Base-by-base conservation (phyloP, 2,797 vertebrate species). In the Scyliorhinus canicula region DNA sequence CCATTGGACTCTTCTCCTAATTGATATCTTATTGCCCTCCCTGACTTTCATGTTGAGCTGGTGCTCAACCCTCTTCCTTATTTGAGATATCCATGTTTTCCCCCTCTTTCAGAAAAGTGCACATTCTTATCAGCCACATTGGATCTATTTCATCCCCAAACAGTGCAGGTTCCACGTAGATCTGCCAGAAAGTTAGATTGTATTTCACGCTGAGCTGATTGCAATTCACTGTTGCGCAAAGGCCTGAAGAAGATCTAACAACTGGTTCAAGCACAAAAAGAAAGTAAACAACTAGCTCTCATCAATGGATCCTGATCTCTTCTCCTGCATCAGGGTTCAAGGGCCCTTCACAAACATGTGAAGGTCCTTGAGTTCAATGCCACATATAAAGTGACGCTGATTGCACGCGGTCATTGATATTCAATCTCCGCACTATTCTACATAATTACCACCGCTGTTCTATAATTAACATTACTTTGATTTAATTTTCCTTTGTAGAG, bases 401-500 rank as follows among this genome's bases (percentile, higher is more conserved):
- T 91, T 91, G 40, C 57, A 65, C 57, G 11, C 8, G 57, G 88
- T 50, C 57, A 65, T 91, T 91, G 57, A 91, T 91, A 91, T 91
- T 91, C 88, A 91, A 50, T 52, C 60, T 44, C 88, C 11, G 88
- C 60, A 65, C 57, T 91, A 65, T 91, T 65, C 88, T 65, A 44
- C 88, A 65, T 91, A 91, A 91, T 91, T 91, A 91, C 21, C 60
- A 65, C 88, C n/a, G n/a, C 88, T 91, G 88, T 91, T 91, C 88
- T 91, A 65, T 65, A 91, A 91, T 91, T 91, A 91, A 91, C 88
- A 63, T 16, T 60, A 91, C 88, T 91, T 91, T 91, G 88, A 91
- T 63, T 44, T 65, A 91, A 91, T 91, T 91, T 74, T 91, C 57
- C 63, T 91, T 91, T 91, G n/a, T 91, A 2, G 40, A 91, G 60